These are phyloP conservation scores for Metopolophium dirhodum DNA, from an alignment of 1,140 invertebrate genomes.

Conservation along the genomic window DNA sequence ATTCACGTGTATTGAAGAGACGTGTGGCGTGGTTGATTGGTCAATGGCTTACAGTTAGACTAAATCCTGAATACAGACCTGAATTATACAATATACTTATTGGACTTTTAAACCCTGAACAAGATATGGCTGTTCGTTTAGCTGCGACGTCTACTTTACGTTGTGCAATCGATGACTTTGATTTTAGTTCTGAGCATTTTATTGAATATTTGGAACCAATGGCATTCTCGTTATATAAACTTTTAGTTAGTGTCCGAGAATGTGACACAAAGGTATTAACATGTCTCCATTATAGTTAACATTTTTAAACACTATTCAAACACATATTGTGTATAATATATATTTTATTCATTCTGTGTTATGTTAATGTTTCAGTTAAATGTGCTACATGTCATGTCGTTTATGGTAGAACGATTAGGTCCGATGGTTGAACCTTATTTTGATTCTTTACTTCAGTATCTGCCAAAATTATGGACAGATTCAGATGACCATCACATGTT, in stretches of 20 bases:
- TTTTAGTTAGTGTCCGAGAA: conserved; percentile 87
- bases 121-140: conserved; percentile 64
- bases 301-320: background rate
- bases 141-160: conserved; percentile 80
- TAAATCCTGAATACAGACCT: conserved; percentile 79
- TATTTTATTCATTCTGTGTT: background rate
- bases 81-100: conserved; percentile 81
- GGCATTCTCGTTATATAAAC: conserved; percentile 80
- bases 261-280: conserved; percentile 86
- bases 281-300: background rate
- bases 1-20: conserved; percentile 87
- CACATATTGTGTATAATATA: background rate
- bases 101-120: conserved; percentile 69
- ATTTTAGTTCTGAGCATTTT: conserved; percentile 87
- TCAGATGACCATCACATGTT: conserved; percentile 89
- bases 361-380: conserved; percentile 73
- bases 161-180: conserved; percentile 87
- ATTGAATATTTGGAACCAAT: conserved; percentile 78
- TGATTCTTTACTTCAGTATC: conserved; percentile 77
- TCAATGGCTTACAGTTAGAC: conserved; percentile 85
- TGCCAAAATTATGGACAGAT: conserved; percentile 87
- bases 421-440: conserved; percentile 74
- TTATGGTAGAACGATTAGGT: conserved; percentile 86
- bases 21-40: conserved; percentile 88
- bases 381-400: conserved; percentile 86